These are phyloP conservation scores for Melikaiella ostensackeni DNA, from an alignment of 2,888 invertebrate genomes.

Conservation along the genomic window DNA sequence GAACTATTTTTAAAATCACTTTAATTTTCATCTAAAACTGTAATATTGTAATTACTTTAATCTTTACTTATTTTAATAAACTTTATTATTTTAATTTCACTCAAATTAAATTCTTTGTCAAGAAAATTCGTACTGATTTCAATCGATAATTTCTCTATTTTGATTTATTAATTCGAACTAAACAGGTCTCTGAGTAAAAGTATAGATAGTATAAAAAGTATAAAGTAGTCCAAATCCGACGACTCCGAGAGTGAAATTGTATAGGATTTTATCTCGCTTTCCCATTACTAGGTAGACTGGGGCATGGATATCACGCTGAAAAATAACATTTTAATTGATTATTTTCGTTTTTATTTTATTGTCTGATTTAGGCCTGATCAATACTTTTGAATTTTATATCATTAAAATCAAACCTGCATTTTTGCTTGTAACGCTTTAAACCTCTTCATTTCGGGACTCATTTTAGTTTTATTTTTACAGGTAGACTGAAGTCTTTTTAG, in stretches of 20 bases:
- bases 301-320: constrained; percentile 14
- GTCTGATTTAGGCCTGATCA: neutral
- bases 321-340: neutral
- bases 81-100: no score
- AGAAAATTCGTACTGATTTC: no score
- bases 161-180: neutral
- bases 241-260: neutral
- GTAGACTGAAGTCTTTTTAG: neutral
- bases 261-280: neutral
- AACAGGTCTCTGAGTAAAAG: neutral
- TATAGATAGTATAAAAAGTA: neutral
- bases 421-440: neutral
- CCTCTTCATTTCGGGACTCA: neutral
- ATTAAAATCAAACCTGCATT: neutral
- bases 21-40: no score
- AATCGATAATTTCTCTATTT: no score
- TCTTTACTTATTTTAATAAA: no score
- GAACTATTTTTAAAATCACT: no score
- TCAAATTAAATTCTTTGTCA: no score
- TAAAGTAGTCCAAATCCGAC: neutral
- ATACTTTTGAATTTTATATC: neutral
- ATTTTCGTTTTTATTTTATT: neutral
- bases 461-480: neutral
- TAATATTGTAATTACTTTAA: no score
- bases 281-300: neutral